These are phyloP conservation scores for Aleiodes alternator DNA, from an alignment of 2,888 invertebrate species.

Conservation along the genomic window DNA sequence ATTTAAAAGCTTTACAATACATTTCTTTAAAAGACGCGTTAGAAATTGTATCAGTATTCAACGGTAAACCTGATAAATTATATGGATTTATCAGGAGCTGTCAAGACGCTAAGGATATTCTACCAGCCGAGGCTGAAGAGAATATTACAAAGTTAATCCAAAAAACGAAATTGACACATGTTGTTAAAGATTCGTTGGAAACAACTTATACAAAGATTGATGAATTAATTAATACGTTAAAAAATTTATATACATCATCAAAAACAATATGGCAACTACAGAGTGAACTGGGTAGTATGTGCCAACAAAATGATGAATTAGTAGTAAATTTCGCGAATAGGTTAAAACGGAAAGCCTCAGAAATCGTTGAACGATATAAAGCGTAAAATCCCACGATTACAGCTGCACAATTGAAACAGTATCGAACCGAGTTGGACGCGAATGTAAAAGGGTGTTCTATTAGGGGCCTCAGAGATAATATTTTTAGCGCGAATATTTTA, in stretches of 20 bases:
- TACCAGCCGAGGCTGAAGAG: conserved; percentile 21
- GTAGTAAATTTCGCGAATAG: conserved; percentile 36
- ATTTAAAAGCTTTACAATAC: neutral
- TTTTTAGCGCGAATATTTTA: no score
- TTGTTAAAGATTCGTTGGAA: conserved; percentile 32
- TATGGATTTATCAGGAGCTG: conserved; percentile 27
- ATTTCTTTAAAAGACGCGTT: conserved; percentile 22
- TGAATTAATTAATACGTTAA: conserved; percentile 13
- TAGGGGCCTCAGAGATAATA: neutral
- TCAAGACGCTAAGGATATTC: conserved; percentile 34
- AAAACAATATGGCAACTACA: conserved; percentile 35
- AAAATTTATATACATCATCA: conserved; percentile 7
- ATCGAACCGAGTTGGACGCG: conserved; percentile 6
- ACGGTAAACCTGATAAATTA: conserved; percentile 18
- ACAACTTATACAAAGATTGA: neutral
- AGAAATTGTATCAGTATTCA: neutral
- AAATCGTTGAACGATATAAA: conserved; percentile 21
- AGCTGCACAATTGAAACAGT: neutral
- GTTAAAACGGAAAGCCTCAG: conserved; percentile 23
- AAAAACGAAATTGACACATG: neutral
- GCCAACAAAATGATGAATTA: conserved; percentile 27
- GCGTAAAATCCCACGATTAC: neutral
- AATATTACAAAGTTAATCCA: conserved; percentile 34
- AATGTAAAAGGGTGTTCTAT: conserved; percentile 26
- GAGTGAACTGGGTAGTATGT: conserved; percentile 28